These are phyloP conservation scores for Brachynemurus nebulosus DNA, from an alignment of 2,888 invertebrate genomes.

Conservation along the genomic window DNA sequence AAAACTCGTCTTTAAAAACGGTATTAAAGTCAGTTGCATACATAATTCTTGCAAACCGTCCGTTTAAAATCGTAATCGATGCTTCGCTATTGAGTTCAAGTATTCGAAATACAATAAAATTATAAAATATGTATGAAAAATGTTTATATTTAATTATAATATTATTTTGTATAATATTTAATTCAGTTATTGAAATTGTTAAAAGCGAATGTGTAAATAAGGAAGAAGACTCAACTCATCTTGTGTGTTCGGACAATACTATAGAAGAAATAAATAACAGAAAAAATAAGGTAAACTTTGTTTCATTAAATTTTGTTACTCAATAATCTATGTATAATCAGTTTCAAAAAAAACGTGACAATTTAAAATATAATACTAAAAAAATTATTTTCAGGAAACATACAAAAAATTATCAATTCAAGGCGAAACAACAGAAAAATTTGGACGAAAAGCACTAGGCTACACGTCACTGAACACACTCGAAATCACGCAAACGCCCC, in stretches of 20 bases:
- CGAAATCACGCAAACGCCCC: background rate
- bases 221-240: background rate
- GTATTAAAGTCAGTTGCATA: too few species aligned
- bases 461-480: background rate
- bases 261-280: constrained; percentile 4
- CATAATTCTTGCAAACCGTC: too few species aligned
- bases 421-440: background rate
- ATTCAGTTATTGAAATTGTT: background rate
- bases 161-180: background rate
- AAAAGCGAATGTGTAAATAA: background rate
- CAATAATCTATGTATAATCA: background rate
- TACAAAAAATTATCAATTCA: background rate
- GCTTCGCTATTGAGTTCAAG: too few species aligned
- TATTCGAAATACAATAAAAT: too few species aligned
- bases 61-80: too few species aligned
- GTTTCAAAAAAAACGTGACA: background rate
- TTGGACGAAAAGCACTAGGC: background rate
- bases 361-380: background rate
- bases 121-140: background rate
- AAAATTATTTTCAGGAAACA: background rate
- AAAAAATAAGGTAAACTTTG: background rate
- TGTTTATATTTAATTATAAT: background rate
- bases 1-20: too few species aligned
- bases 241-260: background rate
- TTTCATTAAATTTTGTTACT: too few species aligned